Base-by-base conservation (phyloP, 2,888 invertebrate species). In the Smittia sp. region DNA sequence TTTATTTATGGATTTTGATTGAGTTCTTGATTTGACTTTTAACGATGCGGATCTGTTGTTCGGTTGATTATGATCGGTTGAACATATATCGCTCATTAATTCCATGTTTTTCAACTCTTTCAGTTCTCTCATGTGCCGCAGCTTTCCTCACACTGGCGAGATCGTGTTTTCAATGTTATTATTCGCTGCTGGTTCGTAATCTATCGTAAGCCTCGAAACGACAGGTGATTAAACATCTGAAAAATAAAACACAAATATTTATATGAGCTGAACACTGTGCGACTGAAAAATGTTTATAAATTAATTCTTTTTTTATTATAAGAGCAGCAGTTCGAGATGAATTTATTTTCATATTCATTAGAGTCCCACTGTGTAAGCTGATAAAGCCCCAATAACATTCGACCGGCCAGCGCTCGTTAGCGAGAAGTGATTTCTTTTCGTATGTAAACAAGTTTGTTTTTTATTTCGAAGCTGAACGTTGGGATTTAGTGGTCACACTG, bases 311-410 rank as follows among this genome's bases (percentile, higher is more conserved):
- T 63, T 63, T 63, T 27, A 27, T 63, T 58, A 22, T 24, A 24
- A 24, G 63, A 58, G 58, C 58, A 58, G 15, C 22, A 58, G 18
- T 25, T 25, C n/a, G 63, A 63, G 25, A 63, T 24, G 25, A n/a
- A 27, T 27, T 63, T 72, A 38, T 72, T 72, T 72, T 58, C 58
- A 72, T 62, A 62, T 72, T 72, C 72, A 72, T 72, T 72, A 72
- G 72, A 38, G 52, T 39, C 72, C 72, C 58, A 62, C 72, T 72
- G 72, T 62, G 72, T 72, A 72, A 72, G 72, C 54, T 69, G 54
- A 69, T 69, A 52, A 63, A 27, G 4, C 63, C 27, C 58, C 58
- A 58, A 58, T 58, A 58, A 58, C 58, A 58, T 58, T 22, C 58
- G n/a, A 3, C 18, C 9, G 58, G 58, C 18, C 20, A 58, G 58